Percentiles rank a stretch among this genome's conserved stretches.
phyloP scores from a whole-genome alignment of 1,140 invertebrate species.

The Pogonognathellus flavescens region DNA sequence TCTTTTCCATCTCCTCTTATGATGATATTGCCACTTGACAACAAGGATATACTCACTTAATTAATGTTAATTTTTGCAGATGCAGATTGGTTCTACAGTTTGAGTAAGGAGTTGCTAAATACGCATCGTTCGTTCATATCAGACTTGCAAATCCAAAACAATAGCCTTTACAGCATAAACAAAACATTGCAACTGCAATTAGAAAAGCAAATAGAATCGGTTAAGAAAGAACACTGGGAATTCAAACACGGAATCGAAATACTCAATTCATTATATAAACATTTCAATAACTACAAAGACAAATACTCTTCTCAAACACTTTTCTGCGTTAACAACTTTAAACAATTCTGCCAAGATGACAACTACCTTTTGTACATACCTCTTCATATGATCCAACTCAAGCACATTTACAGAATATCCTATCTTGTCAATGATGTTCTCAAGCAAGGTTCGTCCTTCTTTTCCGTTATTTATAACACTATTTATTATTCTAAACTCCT shows the following conservation, averaged over 20 bases:
- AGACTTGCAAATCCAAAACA: constrained; percentile 52
- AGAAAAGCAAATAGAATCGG: constrained; percentile 7
- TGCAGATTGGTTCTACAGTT: constrained; percentile 66
- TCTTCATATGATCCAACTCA: constrained; percentile 27
- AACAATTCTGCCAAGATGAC: constrained; percentile 28
- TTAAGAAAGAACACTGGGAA: constrained; percentile 60
- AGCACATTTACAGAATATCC: constrained; percentile 43
- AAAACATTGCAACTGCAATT: constrained; percentile 43
- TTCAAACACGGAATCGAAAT: constrained; percentile 54
- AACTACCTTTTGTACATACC: constrained; percentile 30
- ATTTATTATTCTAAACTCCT: not conserved
- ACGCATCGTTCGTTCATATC: constrained; percentile 58
- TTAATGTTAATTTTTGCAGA: constrained; percentile 59
- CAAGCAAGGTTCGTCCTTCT: constrained; percentile 47
- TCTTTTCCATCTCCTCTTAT: too few species aligned
- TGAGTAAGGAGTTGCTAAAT: constrained; percentile 60
- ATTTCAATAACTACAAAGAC: constrained; percentile 51
- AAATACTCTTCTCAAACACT: constrained; percentile 7
- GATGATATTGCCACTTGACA: not conserved
- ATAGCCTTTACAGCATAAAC: constrained; percentile 35
- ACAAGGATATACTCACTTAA: not conserved
- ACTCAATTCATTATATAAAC: constrained; percentile 35
- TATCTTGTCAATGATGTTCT: constrained; percentile 49
- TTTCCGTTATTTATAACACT: not conserved
- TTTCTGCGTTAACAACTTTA: constrained; percentile 9